Evolutionary conservation across 53 echinoderm and acorn worm genomes (phyloP), one percentile per base, ranked within the genome.

Genomic region (Echinometra lucunter): DNA sequence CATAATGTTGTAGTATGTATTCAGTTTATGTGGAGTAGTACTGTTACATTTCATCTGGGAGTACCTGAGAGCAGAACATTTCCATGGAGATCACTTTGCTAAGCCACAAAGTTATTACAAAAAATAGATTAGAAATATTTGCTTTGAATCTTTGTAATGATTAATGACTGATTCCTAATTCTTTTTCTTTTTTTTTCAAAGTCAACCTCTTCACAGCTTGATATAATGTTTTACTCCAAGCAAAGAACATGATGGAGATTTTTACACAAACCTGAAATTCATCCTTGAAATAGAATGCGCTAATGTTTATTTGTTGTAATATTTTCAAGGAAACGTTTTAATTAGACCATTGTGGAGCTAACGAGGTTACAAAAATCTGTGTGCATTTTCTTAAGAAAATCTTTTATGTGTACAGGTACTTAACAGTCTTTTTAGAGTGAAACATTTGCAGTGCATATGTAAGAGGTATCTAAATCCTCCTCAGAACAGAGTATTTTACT

Each of bases 371-470:
- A 35, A 78, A 9, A 28, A 28, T 37, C 27, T 49, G 47, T n/a
- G 85, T 47, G 85, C 85, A 85, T 85, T 53, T 49, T 85, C 49
- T 45, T n/a, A 49, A 37, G 81, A 44, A 49, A 85, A 49, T 85
- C n/a, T 85, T 85, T 85, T 85, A 85, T n/a, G 28, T 85, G 85
- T 85, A 85, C 85, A 85, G 85, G 28, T 85, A 85, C 49, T 49
- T 85, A 16, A 49, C 7, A 49, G 6, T 47, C 49, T 30, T 85
- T 85, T 85, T 85, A 49, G 15, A 47, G 1, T 49, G 85, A n/a
- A 78, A 15, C n/a, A 85, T n/a, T 45, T 8, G 38, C 42, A 11
- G 42, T 78, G 38, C 42, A 40, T 3, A 67, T 30, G 30, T 30
- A 67, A 30, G 30, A 67, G 30, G 35, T 70, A 35, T 8, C 42